A percentile compares a stretch with the other conserved stretches of the same genome.
Evolutionary conservation across 2,797 vertebrate genomes (phyloP).

Genomic region (Capromys pilorides): DNA sequence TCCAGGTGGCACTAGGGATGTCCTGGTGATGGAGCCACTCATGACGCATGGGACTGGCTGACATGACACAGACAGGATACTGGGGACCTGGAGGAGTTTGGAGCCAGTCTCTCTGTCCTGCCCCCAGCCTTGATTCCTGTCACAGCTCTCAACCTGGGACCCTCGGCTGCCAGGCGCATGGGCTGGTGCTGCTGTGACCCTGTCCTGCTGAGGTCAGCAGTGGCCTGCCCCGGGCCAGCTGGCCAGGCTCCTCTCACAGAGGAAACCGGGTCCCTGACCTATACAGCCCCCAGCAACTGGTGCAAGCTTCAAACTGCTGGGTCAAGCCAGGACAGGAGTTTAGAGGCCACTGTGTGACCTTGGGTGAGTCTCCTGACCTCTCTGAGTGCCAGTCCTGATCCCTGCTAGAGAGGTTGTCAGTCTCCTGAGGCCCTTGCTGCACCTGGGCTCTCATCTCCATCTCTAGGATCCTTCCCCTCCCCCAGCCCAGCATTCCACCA

Average conservation of each 20-base stretch:
- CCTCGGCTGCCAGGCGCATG: neutral
- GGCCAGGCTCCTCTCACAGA: neutral
- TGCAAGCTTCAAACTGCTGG: neutral
- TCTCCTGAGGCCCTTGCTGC: neutral
- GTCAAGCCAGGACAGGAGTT: neutral
- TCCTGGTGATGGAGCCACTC: neutral
- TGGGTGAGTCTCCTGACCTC: neutral
- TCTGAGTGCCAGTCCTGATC: neutral
- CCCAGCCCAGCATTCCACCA: neutral
- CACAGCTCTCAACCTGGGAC: neutral
- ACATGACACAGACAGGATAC: neutral
- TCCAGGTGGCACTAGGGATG: neutral
- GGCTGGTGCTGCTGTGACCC: accelerated
- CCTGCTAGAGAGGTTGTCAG: neutral
- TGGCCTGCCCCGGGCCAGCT: neutral
- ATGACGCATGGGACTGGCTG: accelerated
- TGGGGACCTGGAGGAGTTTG: neutral
- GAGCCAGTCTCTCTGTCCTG: neutral
- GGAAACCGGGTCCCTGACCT: neutral
- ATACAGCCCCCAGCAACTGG: neutral
- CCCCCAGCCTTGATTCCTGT: neutral
- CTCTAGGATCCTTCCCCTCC: neutral
- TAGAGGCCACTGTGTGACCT: neutral
- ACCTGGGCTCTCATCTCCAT: neutral
- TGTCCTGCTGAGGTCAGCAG: neutral